These are phyloP conservation scores for Panonychus citri DNA, from an alignment of 1,140 invertebrate species.

Conservation along the genomic window DNA sequence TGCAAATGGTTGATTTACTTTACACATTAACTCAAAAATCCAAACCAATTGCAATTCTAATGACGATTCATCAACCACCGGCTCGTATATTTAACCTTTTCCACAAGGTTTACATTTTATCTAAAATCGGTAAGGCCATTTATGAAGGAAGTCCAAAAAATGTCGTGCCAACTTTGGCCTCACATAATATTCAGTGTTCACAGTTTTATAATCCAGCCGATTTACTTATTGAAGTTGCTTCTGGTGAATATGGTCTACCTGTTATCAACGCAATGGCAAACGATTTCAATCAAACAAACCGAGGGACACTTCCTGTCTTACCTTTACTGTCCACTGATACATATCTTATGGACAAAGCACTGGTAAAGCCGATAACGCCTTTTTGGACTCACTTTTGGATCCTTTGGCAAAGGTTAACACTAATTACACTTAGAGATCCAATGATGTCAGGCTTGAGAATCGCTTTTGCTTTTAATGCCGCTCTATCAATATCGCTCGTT, in stretches of 20 bases:
- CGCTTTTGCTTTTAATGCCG: no score
- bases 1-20: neutral
- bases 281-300: neutral
- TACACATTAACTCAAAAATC: neutral
- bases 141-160: constrained; percentile 4
- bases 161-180: neutral
- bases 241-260: neutral
- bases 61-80: constrained; percentile 7
- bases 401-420: neutral
- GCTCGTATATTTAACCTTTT: constrained; percentile 4
- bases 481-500: no score
- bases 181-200: neutral
- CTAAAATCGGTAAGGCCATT: neutral
- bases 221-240: constrained; percentile 4
- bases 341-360: no score
- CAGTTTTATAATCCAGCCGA: constrained; percentile 6
- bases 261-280: neutral
- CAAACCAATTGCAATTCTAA: constrained; percentile 2
- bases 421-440: neutral
- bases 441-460: neutral
- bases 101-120: constrained; percentile 3
- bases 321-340: neutral
- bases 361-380: neutral
- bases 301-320: neutral
- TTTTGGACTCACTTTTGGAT: neutral